A percentile compares a stretch with the other conserved stretches of the same genome.
phyloP scores from a whole-genome alignment of 2,888 invertebrate genomes.

The Nematopogon swammerdamellus region DNA sequence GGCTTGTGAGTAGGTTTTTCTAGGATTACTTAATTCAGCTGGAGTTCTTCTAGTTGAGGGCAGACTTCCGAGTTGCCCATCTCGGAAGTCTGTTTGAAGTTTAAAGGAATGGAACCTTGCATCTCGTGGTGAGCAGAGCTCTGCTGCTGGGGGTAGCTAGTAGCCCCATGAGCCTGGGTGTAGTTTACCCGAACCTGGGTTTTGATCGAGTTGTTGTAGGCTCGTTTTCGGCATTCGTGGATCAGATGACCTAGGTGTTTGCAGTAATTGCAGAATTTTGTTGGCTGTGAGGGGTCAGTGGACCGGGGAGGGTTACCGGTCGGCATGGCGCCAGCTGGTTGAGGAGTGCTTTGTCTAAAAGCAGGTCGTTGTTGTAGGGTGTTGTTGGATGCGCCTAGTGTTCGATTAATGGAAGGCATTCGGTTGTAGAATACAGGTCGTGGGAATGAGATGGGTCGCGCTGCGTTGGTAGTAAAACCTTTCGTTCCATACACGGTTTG shows the following conservation, averaged over 20 bases:
- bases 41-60: background rate
- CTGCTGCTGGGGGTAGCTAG: no score
- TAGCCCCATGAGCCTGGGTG: background rate
- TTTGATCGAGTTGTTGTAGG: constrained; percentile 11
- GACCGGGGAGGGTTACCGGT: no score
- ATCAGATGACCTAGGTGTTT: constrained; percentile 10
- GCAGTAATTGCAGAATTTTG: constrained; percentile 10
- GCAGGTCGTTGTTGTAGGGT: no score
- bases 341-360: no score
- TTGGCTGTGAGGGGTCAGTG: background rate
- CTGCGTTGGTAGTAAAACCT: no score
- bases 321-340: no score
- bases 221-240: constrained; percentile 9
- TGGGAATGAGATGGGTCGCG: no score
- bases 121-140: no score
- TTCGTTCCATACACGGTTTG: no score
- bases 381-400: no score
- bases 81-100: background rate
- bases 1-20: background rate
- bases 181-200: background rate
- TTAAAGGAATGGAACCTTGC: background rate
- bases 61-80: background rate
- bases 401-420: no score
- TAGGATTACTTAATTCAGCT: background rate
- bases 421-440: no score